phyloP scores from a whole-genome alignment of 2,888 invertebrate species.

The Griposia aprilina region DNA sequence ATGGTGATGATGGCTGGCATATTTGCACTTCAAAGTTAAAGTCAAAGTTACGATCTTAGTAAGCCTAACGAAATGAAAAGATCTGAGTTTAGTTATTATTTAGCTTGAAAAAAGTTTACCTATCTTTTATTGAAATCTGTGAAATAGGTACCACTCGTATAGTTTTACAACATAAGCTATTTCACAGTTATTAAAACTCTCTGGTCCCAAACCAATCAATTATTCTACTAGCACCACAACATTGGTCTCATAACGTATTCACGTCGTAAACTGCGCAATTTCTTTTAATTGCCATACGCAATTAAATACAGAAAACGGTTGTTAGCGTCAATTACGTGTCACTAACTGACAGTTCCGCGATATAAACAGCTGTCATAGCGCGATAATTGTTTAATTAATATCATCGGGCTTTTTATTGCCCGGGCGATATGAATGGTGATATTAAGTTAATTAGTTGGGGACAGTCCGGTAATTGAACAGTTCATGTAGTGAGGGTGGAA shows the following conservation, averaged over 20 bases:
- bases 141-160: neutral
- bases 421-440: slow-evolving; percentile 25
- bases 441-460: slow-evolving; percentile 47
- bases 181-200: slow-evolving; percentile 30
- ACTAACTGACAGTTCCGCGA: slow-evolving; percentile 21
- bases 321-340: slow-evolving; percentile 55
- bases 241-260: slow-evolving; percentile 41
- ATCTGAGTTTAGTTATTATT: neutral
- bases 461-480: slow-evolving; percentile 23
- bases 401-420: slow-evolving; percentile 50
- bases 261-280: slow-evolving; percentile 41
- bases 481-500: slow-evolving; percentile 23
- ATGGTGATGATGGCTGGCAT: neutral
- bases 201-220: slow-evolving; percentile 42
- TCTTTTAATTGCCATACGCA: slow-evolving; percentile 44
- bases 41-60: neutral
- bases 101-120: neutral
- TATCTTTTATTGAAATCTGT: neutral
- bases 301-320: slow-evolving; percentile 38
- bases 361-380: slow-evolving; percentile 20
- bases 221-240: slow-evolving; percentile 1
- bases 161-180: slow-evolving; percentile 7
- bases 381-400: slow-evolving; percentile 56
- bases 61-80: neutral
- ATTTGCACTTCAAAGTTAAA: neutral